Conservation (phyloP, 2,888 invertebrate species). For the Pandemis corylana region DNA sequence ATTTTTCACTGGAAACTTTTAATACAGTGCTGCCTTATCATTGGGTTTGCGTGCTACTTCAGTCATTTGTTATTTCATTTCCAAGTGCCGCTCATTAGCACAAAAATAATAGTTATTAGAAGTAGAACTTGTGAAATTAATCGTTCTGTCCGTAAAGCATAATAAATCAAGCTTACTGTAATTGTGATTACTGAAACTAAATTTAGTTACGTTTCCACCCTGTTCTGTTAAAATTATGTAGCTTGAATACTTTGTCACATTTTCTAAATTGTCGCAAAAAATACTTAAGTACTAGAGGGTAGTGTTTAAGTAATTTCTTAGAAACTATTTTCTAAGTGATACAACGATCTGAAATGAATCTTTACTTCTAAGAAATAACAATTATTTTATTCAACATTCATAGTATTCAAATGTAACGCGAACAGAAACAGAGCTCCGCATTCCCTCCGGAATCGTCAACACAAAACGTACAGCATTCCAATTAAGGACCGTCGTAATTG, state of each 20-base stretch:
- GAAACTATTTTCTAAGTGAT: background rate
- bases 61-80: slow-evolving; percentile 63
- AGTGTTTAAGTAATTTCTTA: background rate
- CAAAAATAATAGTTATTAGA: slow-evolving; percentile 35
- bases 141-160: background rate
- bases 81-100: slow-evolving; percentile 56
- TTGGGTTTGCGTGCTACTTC: slow-evolving; percentile 54
- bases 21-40: slow-evolving; percentile 61
- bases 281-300: background rate
- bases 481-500: slow-evolving; percentile 44
- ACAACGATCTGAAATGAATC: background rate
- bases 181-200: background rate
- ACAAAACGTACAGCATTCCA: slow-evolving; percentile 40
- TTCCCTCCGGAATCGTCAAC: slow-evolving; percentile 40
- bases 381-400: slow-evolving; percentile 13
- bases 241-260: background rate
- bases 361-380: background rate
- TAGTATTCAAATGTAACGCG: slow-evolving; percentile 15
- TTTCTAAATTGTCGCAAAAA: background rate
- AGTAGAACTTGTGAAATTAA: slow-evolving; percentile 5
- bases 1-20: slow-evolving; percentile 47
- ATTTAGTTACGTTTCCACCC: background rate
- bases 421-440: slow-evolving; percentile 25
- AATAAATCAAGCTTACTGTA: slow-evolving; percentile 1
- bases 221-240: background rate